These are phyloP conservation scores for Silurus meridionalis DNA, from an alignment of 2,113 vertebrate species.

Conservation along the genomic window DNA sequence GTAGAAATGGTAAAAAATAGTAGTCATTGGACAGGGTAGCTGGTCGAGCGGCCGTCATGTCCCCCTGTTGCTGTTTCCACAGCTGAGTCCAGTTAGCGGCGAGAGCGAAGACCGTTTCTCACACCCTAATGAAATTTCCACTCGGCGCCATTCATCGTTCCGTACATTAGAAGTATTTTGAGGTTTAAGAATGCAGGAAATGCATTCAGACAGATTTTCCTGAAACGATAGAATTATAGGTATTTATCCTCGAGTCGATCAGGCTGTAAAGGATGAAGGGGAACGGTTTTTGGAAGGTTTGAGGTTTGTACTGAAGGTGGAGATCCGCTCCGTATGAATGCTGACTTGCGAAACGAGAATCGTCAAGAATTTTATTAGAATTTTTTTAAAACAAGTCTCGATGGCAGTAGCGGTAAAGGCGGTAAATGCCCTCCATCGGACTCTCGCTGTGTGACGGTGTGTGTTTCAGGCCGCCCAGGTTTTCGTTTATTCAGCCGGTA, in stretches of 20 bases:
- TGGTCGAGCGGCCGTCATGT: slow-evolving; percentile 29
- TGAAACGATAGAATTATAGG: slow-evolving; percentile 44
- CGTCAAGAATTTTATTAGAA: neutral
- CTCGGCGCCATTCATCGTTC: slow-evolving; percentile 40
- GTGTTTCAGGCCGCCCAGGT: slow-evolving; percentile 46
- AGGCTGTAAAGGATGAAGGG: slow-evolving; percentile 19
- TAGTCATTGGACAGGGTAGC: slow-evolving; percentile 47
- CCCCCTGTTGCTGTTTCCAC: slow-evolving; percentile 46
- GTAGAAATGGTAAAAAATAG: slow-evolving; percentile 43
- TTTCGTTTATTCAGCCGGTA: slow-evolving; percentile 63
- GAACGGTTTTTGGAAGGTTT: neutral
- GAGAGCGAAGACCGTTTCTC: slow-evolving; percentile 46
- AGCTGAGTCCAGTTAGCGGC: slow-evolving; percentile 48
- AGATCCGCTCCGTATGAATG: neutral
- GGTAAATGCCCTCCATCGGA: neutral
- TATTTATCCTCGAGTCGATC: slow-evolving; percentile 34
- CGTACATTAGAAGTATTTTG: neutral
- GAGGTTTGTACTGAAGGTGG: neutral
- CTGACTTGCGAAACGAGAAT: slow-evolving; percentile 15
- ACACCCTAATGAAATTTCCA: slow-evolving; percentile 53
- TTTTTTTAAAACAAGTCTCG: slow-evolving; percentile 3
- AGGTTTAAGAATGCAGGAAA: slow-evolving; percentile 2
- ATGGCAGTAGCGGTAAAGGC: neutral
- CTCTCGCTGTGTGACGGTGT: slow-evolving; percentile 9
- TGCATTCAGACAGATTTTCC: slow-evolving; percentile 50